Percentiles rank a stretch among this genome's conserved stretches.
Conservation (phyloP, 2,113 vertebrate species). For the Silurus meridionalis region DNA sequence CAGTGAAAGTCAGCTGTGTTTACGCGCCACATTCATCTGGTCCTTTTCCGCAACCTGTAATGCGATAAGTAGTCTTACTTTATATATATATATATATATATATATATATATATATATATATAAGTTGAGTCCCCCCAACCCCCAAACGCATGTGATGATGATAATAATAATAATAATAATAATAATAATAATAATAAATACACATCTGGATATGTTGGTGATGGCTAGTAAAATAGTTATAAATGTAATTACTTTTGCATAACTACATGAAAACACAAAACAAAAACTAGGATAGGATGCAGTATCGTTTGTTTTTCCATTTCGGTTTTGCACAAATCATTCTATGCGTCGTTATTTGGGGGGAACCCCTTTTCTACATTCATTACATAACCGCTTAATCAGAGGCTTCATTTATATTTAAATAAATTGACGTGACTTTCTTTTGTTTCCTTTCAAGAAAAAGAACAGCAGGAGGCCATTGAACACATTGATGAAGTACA, state of each 20-base stretch:
- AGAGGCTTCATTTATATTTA: not conserved
- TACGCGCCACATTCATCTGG: not conserved
- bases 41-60: too few species aligned
- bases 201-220: too few species aligned
- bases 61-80: too few species aligned
- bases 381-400: not conserved
- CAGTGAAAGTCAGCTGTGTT: conserved; percentile 14
- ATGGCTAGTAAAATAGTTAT: too few species aligned
- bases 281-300: not conserved
- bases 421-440: not conserved
- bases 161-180: too few species aligned
- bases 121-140: too few species aligned
- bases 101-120: too few species aligned
- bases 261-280: not conserved
- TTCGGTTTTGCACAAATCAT: not conserved
- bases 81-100: too few species aligned
- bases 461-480: conserved; percentile 94
- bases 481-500: conserved; percentile 96
- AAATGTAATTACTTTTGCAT: too few species aligned
- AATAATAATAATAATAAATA: too few species aligned
- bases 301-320: not conserved
- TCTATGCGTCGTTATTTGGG: not conserved
- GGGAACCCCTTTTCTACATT: not conserved
- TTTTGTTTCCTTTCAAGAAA: conserved; percentile 72
- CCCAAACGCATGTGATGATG: too few species aligned